Conservation (phyloP, 2,113 vertebrate genomes). For the Rhodinocichla rosea region DNA sequence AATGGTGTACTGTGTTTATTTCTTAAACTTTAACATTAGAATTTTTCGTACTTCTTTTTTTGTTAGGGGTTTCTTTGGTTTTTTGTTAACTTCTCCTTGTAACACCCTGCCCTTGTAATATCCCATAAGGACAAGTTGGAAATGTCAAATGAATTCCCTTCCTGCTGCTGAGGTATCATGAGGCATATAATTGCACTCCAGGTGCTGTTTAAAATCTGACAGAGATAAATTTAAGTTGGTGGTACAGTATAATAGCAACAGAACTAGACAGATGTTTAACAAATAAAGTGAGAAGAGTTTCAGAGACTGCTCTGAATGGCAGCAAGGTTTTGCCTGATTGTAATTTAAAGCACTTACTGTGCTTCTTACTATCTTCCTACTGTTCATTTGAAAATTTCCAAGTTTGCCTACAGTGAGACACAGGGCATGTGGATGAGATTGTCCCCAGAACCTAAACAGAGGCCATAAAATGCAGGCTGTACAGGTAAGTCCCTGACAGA, state of each 20-base stretch:
- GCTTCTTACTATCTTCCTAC: not conserved
- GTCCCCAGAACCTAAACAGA: not conserved
- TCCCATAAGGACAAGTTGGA: not conserved
- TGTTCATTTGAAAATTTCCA: not conserved
- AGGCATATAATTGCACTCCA: not conserved
- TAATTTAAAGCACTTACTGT: not conserved
- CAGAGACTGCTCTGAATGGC: not conserved
- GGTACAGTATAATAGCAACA: not conserved
- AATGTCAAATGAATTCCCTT: not conserved
- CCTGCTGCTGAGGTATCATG: not conserved
- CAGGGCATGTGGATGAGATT: not conserved
- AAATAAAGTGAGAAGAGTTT: not conserved
- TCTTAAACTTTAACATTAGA: not conserved
- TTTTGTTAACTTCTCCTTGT: not conserved
- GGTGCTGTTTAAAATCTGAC: not conserved
- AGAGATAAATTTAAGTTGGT: not conserved
- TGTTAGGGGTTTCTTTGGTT: not conserved
- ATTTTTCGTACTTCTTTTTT: not conserved
- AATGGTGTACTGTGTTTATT: not conserved
- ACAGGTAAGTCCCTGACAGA: fast-evolving
- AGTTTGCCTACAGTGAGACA: not conserved
- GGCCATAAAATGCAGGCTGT: not conserved
- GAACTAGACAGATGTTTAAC: not conserved
- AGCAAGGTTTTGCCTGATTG: not conserved
- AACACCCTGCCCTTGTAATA: not conserved